phyloP scores from a whole-genome alignment of 2,888 invertebrate genomes.

The Leptinotarsa juncta region DNA sequence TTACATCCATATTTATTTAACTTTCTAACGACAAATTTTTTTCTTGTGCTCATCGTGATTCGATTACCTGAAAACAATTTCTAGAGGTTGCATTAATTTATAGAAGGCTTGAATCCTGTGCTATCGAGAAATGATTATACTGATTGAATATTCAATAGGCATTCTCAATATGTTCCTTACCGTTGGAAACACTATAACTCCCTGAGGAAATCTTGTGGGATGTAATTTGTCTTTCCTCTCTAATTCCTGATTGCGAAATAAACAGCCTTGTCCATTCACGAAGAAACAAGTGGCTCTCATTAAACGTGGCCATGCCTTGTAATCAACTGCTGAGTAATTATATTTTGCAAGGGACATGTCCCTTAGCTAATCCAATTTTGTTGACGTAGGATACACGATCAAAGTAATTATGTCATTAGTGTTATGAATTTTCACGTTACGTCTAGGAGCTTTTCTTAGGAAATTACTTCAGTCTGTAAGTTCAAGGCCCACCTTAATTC shows the following conservation, averaged over 20 bases:
- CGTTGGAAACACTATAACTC: background rate
- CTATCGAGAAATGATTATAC: too few species aligned
- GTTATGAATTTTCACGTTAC: constrained; percentile 8
- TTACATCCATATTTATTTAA: too few species aligned
- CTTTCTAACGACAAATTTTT: too few species aligned
- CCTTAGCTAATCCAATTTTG: constrained; percentile 13
- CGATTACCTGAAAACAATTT: too few species aligned
- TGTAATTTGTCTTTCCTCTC: background rate
- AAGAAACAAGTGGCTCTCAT: constrained; percentile 19
- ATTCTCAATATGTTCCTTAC: background rate
- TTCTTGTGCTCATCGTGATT: too few species aligned
- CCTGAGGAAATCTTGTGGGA: background rate
- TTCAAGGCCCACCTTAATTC: background rate
- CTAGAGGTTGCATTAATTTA: too few species aligned
- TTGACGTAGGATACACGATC: constrained; percentile 9
- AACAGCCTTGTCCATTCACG: constrained; percentile 11
- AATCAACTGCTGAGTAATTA: constrained; percentile 16
- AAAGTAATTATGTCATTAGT: constrained; percentile 15
- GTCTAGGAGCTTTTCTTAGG: background rate
- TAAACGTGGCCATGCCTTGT: constrained; percentile 4
- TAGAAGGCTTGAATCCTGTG: too few species aligned
- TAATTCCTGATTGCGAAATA: background rate
- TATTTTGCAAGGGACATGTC: constrained; percentile 18
- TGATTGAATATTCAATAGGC: background rate
- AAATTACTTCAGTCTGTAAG: background rate